These are phyloP conservation scores for Alfaro cultratus DNA, from an alignment of 2,797 vertebrate species.

Conservation along the genomic window DNA sequence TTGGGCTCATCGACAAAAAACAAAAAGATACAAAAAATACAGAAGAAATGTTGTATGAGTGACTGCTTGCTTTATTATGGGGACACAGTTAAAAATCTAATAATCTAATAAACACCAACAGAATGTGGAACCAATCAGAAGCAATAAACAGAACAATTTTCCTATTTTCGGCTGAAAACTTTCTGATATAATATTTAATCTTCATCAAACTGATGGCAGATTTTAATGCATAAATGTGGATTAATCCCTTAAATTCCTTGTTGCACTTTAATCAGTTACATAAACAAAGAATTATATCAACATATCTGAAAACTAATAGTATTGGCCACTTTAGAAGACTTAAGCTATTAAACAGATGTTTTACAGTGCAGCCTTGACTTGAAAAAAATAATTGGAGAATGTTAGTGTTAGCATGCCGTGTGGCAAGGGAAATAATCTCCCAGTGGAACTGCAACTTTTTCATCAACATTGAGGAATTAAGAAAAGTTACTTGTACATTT, in stretches of 20 bases:
- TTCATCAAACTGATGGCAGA: not conserved
- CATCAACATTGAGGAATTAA: too few relatives aligned
- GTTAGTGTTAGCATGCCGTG: not conserved
- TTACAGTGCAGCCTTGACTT: not conserved
- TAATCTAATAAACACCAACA: not conserved
- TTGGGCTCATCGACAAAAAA: constrained; percentile 24
- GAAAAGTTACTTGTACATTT: too few relatives aligned
- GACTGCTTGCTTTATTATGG: not conserved
- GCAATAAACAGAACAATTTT: not conserved
- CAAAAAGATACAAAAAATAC: constrained; percentile 1
- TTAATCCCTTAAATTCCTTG: not conserved
- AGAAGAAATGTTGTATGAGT: not conserved
- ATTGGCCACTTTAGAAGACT: not conserved
- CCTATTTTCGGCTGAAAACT: not conserved
- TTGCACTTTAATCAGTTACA: not conserved
- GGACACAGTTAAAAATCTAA: not conserved
- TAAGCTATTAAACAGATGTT: not conserved
- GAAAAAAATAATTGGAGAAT: not conserved
- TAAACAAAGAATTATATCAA: not conserved
- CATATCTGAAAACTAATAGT: not conserved
- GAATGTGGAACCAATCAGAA: not conserved
- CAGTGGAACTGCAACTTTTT: too few relatives aligned
- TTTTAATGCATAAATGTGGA: not conserved
- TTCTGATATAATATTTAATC: not conserved
- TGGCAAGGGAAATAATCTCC: too few relatives aligned